phyloP scores from a whole-genome alignment of 2,113 vertebrate genomes.

The Cynocephalus volans region DNA sequence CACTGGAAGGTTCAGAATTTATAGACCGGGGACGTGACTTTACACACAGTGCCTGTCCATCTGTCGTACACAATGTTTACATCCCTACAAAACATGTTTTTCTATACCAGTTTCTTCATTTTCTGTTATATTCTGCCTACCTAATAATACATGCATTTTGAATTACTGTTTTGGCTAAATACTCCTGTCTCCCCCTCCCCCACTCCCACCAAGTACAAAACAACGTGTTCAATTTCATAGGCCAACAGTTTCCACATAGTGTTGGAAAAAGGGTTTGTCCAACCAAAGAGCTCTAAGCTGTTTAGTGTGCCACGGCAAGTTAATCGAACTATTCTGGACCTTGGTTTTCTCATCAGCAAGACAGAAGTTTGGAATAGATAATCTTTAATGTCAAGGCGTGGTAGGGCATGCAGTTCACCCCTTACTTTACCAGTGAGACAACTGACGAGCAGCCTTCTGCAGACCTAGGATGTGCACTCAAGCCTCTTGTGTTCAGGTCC shows the following conservation, averaged over 20 bases:
- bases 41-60: neutral
- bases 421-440: neutral
- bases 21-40: constrained; percentile 48
- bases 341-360: neutral
- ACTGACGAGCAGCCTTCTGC: neutral
- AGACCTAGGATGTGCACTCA: neutral
- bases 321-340: neutral
- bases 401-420: neutral
- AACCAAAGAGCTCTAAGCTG: neutral
- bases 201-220: neutral
- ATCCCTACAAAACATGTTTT: constrained; percentile 1
- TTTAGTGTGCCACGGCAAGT: constrained; percentile 9
- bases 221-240: neutral
- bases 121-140: neutral
- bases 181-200: neutral
- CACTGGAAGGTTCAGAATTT: neutral
- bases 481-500: neutral
- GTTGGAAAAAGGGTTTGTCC: neutral
- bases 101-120: neutral
- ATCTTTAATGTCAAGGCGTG: neutral
- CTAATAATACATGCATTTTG: constrained; percentile 26
- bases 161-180: constrained; percentile 55
- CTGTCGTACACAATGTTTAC: constrained; percentile 37
- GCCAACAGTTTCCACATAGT: neutral
- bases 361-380: neutral